Evolutionary conservation across 2,797 vertebrate genomes (phyloP).

Genomic region (Odontamblyopus lacepedii): DNA sequence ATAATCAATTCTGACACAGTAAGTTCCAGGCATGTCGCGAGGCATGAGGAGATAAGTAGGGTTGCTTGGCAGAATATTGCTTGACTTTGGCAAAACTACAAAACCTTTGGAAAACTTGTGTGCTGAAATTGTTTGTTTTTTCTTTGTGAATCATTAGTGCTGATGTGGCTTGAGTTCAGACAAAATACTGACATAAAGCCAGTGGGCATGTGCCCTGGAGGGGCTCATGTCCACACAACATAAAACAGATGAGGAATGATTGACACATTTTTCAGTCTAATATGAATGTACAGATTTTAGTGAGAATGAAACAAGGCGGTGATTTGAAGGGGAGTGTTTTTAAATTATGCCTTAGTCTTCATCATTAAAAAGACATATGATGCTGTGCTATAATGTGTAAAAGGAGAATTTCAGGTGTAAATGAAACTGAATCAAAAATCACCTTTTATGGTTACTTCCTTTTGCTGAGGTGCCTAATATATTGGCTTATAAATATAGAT

Average conservation of each 20-base stretch:
- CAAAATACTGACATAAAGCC: not conserved
- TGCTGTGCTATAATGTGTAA: no score
- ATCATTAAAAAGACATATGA: not conserved
- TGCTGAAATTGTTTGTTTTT: not conserved
- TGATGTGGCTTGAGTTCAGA: slow-evolving; percentile 6
- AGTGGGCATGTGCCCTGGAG: slow-evolving; percentile 20
- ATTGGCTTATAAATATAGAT: not conserved
- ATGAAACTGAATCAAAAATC: not conserved
- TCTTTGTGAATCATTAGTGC: not conserved
- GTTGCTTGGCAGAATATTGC: slow-evolving; percentile 10
- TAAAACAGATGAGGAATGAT: not conserved
- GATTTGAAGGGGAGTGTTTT: not conserved
- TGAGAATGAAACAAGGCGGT: not conserved
- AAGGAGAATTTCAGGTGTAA: not conserved
- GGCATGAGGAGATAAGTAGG: slow-evolving; percentile 9
- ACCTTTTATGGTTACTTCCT: not conserved
- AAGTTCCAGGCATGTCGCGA: slow-evolving; percentile 18
- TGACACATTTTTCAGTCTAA: not conserved
- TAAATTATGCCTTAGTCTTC: not conserved
- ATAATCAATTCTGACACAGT: slow-evolving; percentile 15
- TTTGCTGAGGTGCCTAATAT: not conserved
- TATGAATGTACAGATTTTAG: not conserved
- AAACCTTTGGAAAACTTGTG: not conserved
- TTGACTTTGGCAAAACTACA: not conserved
- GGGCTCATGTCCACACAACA: slow-evolving; percentile 7